phyloP scores from a whole-genome alignment of 2,113 vertebrate genomes.

The Canis aureus region DNA sequence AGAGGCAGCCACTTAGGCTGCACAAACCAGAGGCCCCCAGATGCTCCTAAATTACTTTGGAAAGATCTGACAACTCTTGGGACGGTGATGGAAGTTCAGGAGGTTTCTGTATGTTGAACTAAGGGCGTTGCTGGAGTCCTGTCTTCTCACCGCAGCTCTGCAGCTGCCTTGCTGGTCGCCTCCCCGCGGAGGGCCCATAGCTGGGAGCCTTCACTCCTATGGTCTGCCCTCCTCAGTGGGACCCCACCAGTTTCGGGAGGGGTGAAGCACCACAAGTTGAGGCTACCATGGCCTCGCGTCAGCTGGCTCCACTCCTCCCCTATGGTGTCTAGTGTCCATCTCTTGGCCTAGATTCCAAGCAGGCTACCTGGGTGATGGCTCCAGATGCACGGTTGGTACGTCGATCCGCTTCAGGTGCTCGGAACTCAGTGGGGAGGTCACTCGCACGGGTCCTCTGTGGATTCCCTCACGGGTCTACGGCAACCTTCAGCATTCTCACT shows the following conservation, averaged over 20 bases:
- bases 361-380: background rate
- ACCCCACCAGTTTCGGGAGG: accelerated
- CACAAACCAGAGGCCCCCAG: no score
- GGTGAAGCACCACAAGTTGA: background rate
- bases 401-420: background rate
- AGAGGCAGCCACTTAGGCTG: background rate
- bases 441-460: background rate
- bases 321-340: accelerated
- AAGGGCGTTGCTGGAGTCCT: background rate
- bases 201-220: background rate
- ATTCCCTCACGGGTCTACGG: accelerated
- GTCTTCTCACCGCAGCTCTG: accelerated
- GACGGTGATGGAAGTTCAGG: background rate
- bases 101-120: background rate
- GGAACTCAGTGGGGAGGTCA: background rate
- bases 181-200: no score
- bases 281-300: background rate
- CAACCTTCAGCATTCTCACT: background rate
- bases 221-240: no score
- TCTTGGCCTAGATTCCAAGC: accelerated
- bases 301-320: background rate
- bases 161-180: background rate
- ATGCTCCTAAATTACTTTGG: background rate
- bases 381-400: accelerated
- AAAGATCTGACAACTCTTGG: background rate